These are phyloP conservation scores for Carcharodon carcharias DNA, from an alignment of 2,797 vertebrate genomes.

Conservation along the genomic window DNA sequence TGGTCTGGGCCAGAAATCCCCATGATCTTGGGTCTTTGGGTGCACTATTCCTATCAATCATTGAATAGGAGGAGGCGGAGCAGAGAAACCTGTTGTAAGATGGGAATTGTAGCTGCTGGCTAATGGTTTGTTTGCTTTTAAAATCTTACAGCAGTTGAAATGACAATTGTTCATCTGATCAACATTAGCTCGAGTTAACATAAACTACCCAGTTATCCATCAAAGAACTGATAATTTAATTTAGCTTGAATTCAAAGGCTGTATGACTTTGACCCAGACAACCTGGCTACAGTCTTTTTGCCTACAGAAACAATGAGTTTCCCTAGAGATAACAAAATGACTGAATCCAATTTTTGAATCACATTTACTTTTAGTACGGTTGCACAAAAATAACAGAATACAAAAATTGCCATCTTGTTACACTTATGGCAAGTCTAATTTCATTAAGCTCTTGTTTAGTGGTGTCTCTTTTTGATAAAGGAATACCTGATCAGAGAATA, in stretches of 20 bases:
- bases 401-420: background rate
- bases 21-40: background rate
- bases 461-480: background rate
- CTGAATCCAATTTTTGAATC: background rate
- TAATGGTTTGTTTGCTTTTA: background rate
- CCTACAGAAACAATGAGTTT: background rate
- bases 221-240: conserved; percentile 8
- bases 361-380: background rate
- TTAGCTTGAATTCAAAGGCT: conserved; percentile 8
- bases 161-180: background rate
- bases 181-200: background rate
- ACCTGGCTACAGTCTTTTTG: background rate
- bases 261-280: background rate
- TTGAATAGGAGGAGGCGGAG: background rate
- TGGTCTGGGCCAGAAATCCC: background rate
- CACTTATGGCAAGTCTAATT: background rate
- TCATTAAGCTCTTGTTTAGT: background rate
- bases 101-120: background rate
- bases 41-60: background rate
- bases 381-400: background rate
- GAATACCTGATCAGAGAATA: background rate
- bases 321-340: background rate
- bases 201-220: conserved; percentile 3
- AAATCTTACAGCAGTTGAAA: background rate
- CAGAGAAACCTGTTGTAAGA: background rate